Base-by-base conservation (phyloP, 2,113 vertebrate genomes). In the Protobothrops mucrosquamatus region DNA sequence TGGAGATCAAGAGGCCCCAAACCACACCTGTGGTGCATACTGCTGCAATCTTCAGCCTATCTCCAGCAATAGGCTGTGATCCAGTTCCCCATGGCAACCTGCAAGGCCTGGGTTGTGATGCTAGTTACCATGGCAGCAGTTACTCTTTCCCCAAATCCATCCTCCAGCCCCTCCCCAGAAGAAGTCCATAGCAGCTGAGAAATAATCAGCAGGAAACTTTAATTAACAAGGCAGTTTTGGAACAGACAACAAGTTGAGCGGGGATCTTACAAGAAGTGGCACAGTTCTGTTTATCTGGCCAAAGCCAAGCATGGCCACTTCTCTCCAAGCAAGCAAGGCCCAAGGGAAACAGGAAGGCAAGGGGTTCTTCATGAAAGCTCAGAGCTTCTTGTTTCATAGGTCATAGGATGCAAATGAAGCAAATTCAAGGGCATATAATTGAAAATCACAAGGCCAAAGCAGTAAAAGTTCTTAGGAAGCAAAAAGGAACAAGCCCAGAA, bases 191-290 rank as follows among this genome's bases (percentile, higher is more conserved):
- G 22, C 87, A 85, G 87, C 74, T 10, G 7, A 81, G 46, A 56
- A 85, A 85, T 89, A 91, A 61, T 85, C 69, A 89, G 87, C 90
- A 92, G 90, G 90, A 92, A 89, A 89, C 88, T 93, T 93, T 91
- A 93, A 91, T 91, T 89, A 92, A 91, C 93, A 93, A 86, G 87
- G 24, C 15, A 2, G 74, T 46, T 29, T 81, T 39, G 90, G 34
- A 43, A 64, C 55, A 89, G 57, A 90, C 85, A 87, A 91, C 59
- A 89, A 52, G 29, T 43, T 55, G 64, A 8, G 34, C 22, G 3
- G 14, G 24, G 11, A 3, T n/a, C 34, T 51, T 93, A 64, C 69
- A 20, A 86, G 34, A 61, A 9, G 48, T 39, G 74, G 24, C 34
- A 48, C 3, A 74, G 81, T 55, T 85, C 56, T 48, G 3, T 48